A percentile compares a stretch with the other conserved stretches of the same genome.
These are phyloP conservation scores for Tipula helvola DNA, from an alignment of 2,888 invertebrate genomes.

Conservation along the genomic window DNA sequence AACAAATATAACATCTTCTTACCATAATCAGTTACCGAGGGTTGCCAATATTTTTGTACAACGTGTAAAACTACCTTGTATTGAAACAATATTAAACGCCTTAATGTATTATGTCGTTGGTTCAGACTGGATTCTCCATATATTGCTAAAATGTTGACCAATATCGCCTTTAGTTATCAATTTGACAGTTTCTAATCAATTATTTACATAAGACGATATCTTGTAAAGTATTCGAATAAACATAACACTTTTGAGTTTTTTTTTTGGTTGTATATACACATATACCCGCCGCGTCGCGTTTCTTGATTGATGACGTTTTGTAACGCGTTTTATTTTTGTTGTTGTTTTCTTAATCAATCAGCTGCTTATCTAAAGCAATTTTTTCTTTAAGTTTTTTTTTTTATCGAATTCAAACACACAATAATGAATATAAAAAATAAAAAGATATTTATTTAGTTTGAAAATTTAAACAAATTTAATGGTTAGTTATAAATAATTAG, in stretches of 20 bases:
- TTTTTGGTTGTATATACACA: neutral
- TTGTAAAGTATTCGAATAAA: neutral
- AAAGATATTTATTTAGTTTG: neutral
- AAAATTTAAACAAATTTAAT: neutral
- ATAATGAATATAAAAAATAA: neutral
- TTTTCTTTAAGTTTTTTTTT: neutral
- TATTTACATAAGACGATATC: neutral
- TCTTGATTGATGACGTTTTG: neutral
- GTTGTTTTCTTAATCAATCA: constrained; percentile 5
- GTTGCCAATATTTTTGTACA: neutral
- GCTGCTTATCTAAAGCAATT: constrained; percentile 7
- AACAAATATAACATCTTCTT: neutral
- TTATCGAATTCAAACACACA: neutral
- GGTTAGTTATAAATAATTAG: neutral
- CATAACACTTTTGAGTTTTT: neutral
- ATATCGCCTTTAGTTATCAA: neutral
- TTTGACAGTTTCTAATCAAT: neutral
- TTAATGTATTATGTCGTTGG: neutral
- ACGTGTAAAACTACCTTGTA: neutral
- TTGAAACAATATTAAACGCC: no score
- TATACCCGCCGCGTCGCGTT: no score
- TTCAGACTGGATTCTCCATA: neutral
- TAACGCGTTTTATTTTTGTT: neutral
- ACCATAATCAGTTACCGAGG: neutral
- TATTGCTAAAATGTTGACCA: neutral